Evolutionary conservation across 2,113 vertebrate species (phyloP).

Genomic region (Nicator chloris): DNA sequence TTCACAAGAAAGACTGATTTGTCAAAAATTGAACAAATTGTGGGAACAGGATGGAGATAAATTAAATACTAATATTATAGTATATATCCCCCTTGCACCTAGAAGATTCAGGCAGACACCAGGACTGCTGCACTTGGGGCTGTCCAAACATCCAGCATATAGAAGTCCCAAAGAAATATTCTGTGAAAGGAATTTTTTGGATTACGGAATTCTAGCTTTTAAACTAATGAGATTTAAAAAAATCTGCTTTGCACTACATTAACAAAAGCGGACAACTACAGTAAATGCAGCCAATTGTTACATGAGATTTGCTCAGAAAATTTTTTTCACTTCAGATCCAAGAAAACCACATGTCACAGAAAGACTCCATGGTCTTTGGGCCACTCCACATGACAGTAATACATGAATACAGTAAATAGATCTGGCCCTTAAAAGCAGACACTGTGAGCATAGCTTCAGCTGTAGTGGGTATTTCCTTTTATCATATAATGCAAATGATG

Average conservation of each 20-base stretch:
- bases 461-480: neutral
- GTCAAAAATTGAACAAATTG: neutral
- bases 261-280: neutral
- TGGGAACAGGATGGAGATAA: neutral
- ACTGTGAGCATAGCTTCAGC: neutral
- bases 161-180: neutral
- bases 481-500: neutral
- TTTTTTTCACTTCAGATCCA: neutral
- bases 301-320: neutral
- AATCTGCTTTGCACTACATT: neutral
- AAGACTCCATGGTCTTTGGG: neutral
- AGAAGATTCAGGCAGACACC: neutral
- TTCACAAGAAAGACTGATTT: neutral
- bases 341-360: neutral
- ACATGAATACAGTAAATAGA: neutral
- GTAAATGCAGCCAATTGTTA: neutral
- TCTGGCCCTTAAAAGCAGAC: neutral
- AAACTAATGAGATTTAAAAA: neutral
- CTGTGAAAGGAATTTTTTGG: neutral
- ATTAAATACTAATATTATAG: neutral
- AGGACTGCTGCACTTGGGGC: neutral
- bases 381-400: neutral
- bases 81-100: neutral
- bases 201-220: neutral
- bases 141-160: neutral